Conservation (phyloP, 53 echinoderm and acorn worm genomes). For the Echinarachnius parma region DNA sequence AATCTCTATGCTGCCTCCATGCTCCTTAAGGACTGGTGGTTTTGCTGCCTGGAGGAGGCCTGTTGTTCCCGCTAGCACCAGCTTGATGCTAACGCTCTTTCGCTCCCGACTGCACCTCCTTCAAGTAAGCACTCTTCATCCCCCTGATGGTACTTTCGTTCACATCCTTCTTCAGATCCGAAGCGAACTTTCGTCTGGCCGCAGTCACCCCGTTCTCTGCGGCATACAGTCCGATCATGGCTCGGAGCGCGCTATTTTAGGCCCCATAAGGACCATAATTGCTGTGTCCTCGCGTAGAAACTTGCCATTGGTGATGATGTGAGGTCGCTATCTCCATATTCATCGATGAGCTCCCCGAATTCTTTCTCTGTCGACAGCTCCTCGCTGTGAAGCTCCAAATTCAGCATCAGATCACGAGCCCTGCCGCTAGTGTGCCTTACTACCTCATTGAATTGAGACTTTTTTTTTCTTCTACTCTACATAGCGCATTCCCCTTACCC, state of each 20-base stretch:
- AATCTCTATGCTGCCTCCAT: conserved; percentile 27
- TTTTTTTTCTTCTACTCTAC: too few relatives aligned
- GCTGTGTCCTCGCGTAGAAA: too few relatives aligned
- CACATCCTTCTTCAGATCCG: conserved; percentile 5
- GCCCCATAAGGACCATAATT: conserved; percentile 24
- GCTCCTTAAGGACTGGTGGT: conserved; percentile 35
- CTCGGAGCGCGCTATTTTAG: conserved; percentile 11
- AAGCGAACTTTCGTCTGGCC: conserved; percentile 11
- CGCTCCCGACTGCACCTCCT: conserved; percentile 24
- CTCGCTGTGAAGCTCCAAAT: too few relatives aligned
- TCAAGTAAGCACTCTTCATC: conserved; percentile 41
- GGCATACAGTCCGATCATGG: conserved; percentile 25
- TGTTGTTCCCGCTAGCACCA: conserved; percentile 12
- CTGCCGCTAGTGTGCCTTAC: too few relatives aligned
- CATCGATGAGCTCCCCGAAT: too few relatives aligned
- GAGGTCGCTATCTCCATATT: too few relatives aligned
- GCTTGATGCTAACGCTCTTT: conserved; percentile 11
- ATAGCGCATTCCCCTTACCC: too few relatives aligned
- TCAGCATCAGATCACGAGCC: too few relatives aligned
- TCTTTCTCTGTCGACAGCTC: too few relatives aligned
- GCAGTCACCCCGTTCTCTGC: conserved; percentile 38
- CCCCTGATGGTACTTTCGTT: conserved; percentile 47
- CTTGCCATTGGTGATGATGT: too few relatives aligned
- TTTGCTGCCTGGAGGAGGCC: conserved; percentile 26
- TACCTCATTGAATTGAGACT: too few relatives aligned